Conservation (phyloP, 2,113 vertebrate species). For the Protobothrops flavoviridis region DNA sequence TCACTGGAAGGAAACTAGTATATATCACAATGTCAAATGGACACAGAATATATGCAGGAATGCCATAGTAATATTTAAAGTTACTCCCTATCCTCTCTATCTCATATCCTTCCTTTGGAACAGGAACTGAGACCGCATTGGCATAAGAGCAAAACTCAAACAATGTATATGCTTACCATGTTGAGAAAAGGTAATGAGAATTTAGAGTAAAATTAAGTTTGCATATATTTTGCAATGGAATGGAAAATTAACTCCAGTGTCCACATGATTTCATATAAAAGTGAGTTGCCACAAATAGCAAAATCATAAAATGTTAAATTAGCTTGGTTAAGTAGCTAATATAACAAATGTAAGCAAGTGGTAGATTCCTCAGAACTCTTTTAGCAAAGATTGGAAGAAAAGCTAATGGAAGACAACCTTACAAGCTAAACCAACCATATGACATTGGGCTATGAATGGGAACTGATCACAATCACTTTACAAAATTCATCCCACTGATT, state of each 20-base stretch:
- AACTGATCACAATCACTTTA: conserved; percentile 45
- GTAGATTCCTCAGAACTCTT: conserved; percentile 25
- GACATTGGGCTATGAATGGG: conserved; percentile 54
- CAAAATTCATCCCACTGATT: conserved; percentile 49
- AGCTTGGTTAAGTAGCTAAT: not conserved
- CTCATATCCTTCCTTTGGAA: not conserved
- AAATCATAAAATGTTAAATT: conserved; percentile 34
- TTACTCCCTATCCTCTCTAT: conserved; percentile 4
- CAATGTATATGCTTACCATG: not conserved
- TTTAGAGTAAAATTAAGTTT: conserved; percentile 55
- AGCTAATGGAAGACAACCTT: conserved; percentile 59
- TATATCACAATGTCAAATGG: not conserved
- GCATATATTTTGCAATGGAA: conserved; percentile 51
- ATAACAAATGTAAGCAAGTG: conserved; percentile 3
- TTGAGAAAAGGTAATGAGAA: conserved; percentile 64
- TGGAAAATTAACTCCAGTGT: conserved; percentile 55
- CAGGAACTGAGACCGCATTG: not conserved
- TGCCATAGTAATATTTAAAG: conserved; percentile 18
- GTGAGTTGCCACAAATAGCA: conserved; percentile 10
- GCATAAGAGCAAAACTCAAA: not conserved
- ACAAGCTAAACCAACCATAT: conserved; percentile 38
- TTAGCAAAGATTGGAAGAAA: conserved; percentile 45
- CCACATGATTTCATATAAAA: conserved; percentile 55
- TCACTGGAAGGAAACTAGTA: not conserved
- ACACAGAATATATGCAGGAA: not conserved